Base-by-base conservation (phyloP, 2,797 vertebrate species). In the Coccyzus lansbergi region DNA sequence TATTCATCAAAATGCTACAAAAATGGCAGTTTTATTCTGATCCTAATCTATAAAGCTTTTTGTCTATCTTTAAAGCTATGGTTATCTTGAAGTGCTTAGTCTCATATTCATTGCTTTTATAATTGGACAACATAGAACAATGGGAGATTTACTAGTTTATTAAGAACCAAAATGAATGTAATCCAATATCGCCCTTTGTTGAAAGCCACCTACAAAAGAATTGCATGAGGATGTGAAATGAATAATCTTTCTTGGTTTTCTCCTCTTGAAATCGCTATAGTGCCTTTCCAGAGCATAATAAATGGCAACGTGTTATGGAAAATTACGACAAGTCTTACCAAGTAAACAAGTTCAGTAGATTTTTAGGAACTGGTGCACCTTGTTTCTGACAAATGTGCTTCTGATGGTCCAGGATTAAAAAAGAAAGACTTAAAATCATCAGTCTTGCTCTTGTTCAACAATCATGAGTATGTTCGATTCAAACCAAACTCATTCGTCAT, bases 21-120 rank as follows among this genome's bases (percentile, higher is more conserved):
- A 97, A 95, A 96, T 97, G 94, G 94, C 94, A 96, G 91, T 94
- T 96, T 95, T 83, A 93, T 88, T 96, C 88, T 92, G 96, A 97
- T 97, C 83, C 72, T 96, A 96, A 97, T 97, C 96, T 97, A 94
- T 79, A 95, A 96, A 95, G 95, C 92, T 94, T 95, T 97, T 94
- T 94, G 94, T 97, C 95, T 95, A 94, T 97, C 94, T 97, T 95
- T 96, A 95, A 95, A 96, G 96, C 95, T 96, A 93, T 82, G 95
- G 95, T 97, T 97, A 97, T 97, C 96, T 97, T 96, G 92, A 96
- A 97, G 96, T 97, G 96, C 95, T 96, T 95, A 95, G 94, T 95
- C 95, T 96, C 92, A 95, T 96, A 96, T 96, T 96, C 94, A 96
- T 96, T 97, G 94, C 96, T 96, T 97, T 97, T 94, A 96, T 97